Evolutionary conservation across 2,888 invertebrate species (phyloP).

Genomic region (Dryomyza anilis): DNA sequence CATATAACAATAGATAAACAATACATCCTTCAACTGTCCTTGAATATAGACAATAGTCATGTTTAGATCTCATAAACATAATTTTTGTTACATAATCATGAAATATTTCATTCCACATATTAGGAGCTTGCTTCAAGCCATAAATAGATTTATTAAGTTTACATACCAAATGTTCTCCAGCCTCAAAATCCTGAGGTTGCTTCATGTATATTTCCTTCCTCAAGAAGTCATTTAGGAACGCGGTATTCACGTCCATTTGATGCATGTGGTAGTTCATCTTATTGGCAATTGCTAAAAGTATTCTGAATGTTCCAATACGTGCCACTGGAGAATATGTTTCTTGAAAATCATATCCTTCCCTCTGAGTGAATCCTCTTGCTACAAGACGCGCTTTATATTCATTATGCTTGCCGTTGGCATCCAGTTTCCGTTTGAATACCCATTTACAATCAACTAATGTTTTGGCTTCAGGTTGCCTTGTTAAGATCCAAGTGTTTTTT

Average conservation of each 20-base stretch:
- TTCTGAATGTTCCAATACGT: background rate
- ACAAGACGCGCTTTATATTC: slow-evolving; percentile 23
- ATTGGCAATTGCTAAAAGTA: background rate
- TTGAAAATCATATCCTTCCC: slow-evolving; percentile 10
- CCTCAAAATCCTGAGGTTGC: background rate
- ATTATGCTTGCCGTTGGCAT: background rate
- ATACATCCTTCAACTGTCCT: background rate
- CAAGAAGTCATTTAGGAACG: slow-evolving; percentile 9
- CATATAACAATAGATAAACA: background rate
- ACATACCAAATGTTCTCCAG: slow-evolving; percentile 7
- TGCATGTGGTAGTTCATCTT: background rate
- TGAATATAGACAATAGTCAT: slow-evolving; percentile 10
- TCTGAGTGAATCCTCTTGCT: slow-evolving; percentile 18
- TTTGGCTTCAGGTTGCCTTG: background rate
- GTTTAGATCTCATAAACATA: slow-evolving; percentile 1
- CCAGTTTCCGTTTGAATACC: slow-evolving; percentile 17
- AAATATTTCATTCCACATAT: slow-evolving; percentile 16
- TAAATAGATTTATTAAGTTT: slow-evolving; percentile 17
- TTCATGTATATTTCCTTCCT: slow-evolving; percentile 6
- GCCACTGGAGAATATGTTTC: slow-evolving; percentile 19
- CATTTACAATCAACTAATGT: slow-evolving; percentile 12
- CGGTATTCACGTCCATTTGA: slow-evolving; percentile 6
- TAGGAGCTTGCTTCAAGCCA: slow-evolving; percentile 20
- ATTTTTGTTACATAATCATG: slow-evolving; percentile 11
- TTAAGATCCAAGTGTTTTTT: slow-evolving; percentile 17